Percentiles rank a stretch among this genome's conserved stretches.
Conservation (phyloP, 92 coral and sea anemone genomes). For the Virgularia gustaviana region DNA sequence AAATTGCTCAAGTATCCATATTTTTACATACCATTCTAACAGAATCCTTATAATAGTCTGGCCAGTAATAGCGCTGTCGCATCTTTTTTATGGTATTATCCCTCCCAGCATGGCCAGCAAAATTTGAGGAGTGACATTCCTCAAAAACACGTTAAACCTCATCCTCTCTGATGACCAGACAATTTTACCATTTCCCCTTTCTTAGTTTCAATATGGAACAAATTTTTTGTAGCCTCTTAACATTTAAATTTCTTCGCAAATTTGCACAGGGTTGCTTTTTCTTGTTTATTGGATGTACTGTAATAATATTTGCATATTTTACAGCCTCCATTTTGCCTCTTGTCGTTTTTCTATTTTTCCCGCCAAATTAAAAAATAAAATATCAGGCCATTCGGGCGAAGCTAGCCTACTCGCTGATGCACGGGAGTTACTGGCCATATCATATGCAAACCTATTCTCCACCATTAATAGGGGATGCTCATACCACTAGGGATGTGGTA, state of each 20-base stretch:
- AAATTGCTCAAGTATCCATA: too few species aligned
- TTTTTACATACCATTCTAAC: slow-evolving; percentile 33
- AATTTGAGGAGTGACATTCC: slow-evolving; percentile 48
- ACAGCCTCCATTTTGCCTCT: slow-evolving; percentile 20
- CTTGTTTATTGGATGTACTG: neutral
- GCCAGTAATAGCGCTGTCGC: slow-evolving; percentile 38
- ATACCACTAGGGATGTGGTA: too few species aligned
- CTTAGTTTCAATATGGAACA: neutral
- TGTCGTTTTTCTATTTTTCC: too few species aligned
- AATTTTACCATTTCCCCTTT: neutral
- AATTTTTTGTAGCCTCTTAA: neutral
- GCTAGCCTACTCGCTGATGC: too few species aligned
- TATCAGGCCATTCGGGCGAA: too few species aligned
- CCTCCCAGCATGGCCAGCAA: slow-evolving; percentile 45
- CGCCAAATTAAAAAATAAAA: too few species aligned
- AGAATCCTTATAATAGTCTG: slow-evolving; percentile 47
- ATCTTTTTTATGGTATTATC: slow-evolving; percentile 43
- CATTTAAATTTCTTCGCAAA: slow-evolving; percentile 5
- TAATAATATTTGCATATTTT: slow-evolving; percentile 21
- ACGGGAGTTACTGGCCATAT: too few species aligned
- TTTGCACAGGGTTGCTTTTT: slow-evolving; percentile 1
- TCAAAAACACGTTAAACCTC: slow-evolving; percentile 19
- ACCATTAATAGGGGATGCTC: too few species aligned
- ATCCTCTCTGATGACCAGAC: slow-evolving; percentile 32
- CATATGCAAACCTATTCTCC: too few species aligned